Conservation (phyloP, 2,113 vertebrate genomes). For the Alces alces region DNA sequence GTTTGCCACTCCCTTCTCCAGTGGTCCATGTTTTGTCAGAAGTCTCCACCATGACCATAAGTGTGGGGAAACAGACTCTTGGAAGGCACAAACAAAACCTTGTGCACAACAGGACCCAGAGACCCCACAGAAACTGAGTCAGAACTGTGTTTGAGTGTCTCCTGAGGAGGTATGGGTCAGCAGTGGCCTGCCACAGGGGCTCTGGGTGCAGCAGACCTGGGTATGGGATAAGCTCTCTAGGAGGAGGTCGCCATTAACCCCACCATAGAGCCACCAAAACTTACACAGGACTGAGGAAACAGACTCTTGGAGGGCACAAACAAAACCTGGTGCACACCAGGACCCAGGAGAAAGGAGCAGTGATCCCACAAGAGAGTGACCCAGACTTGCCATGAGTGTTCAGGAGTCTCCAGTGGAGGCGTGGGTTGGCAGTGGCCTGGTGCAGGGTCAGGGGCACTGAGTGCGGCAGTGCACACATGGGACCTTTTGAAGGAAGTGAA, state of each 20-base stretch:
- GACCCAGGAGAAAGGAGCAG: background rate
- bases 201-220: background rate
- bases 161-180: fast-evolving
- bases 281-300: background rate
- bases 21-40: background rate
- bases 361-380: background rate
- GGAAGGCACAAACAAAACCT: background rate
- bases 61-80: background rate
- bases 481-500: background rate
- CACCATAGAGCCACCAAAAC: background rate
- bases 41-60: background rate
- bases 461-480: background rate
- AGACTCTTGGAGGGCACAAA: background rate
- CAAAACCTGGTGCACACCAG: background rate
- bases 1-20: background rate
- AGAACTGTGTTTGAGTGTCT: background rate
- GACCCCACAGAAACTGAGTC: background rate
- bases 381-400: background rate
- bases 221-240: background rate
- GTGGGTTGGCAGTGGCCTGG: fast-evolving
- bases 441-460: background rate
- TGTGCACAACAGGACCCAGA: background rate
- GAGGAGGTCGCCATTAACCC: background rate
- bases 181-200: background rate
- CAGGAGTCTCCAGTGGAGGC: background rate